Percentiles rank a stretch among this genome's conserved stretches.
These are phyloP conservation scores for Cepaea nemoralis DNA, from an alignment of 1,140 invertebrate genomes.

Conservation along the genomic window DNA sequence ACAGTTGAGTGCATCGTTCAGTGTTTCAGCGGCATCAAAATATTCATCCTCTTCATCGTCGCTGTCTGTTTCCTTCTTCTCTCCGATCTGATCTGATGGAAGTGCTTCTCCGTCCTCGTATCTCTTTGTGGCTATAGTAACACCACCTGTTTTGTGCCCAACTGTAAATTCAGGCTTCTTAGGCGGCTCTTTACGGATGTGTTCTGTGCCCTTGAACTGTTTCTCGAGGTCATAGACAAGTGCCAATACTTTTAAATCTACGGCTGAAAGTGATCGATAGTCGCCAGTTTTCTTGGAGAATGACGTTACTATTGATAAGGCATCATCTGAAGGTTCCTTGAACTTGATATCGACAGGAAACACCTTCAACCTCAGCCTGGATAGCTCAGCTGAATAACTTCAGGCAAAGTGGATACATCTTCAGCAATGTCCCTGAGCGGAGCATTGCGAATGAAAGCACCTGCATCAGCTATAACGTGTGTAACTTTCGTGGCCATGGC, in stretches of 20 bases:
- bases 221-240: constrained; percentile 92
- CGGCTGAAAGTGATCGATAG: constrained; percentile 89
- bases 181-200: constrained; percentile 80
- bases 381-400: constrained; percentile 91
- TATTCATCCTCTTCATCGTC: constrained; percentile 24
- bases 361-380: constrained; percentile 85
- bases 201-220: constrained; percentile 82
- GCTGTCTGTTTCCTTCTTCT: constrained; percentile 27
- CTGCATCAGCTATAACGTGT: constrained; percentile 75
- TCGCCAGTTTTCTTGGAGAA: constrained; percentile 98
- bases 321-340: constrained; percentile 85
- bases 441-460: constrained; percentile 73
- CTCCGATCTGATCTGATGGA: constrained; percentile 3
- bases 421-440: constrained; percentile 80
- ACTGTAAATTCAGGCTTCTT: constrained; percentile 43
- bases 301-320: constrained; percentile 86
- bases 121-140: not conserved
- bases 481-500: constrained; percentile 55
- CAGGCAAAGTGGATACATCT: constrained; percentile 87
- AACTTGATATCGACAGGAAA: constrained; percentile 89
- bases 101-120: constrained; percentile 19
- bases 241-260: constrained; percentile 94
- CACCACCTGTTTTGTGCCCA: constrained; percentile 4
- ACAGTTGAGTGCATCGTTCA: not conserved
- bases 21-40: constrained; percentile 25